phyloP scores from a whole-genome alignment of 2,888 invertebrate species.

The Sericinus montela region DNA sequence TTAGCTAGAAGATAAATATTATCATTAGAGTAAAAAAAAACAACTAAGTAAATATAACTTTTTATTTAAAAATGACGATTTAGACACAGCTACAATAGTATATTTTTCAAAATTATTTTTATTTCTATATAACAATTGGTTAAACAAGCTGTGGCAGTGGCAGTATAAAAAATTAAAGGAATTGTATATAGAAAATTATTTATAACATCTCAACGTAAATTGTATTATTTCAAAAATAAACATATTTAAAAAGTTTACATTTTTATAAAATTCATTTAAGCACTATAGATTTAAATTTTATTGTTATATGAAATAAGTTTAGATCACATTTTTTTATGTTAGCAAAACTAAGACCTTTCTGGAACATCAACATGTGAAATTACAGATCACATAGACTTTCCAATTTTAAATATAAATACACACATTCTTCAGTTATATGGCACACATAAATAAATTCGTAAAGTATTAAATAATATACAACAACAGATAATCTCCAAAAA shows the following conservation, averaged over 20 bases:
- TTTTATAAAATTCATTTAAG: no score
- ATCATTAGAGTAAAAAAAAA: slow-evolving; percentile 6
- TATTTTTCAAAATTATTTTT: slow-evolving; percentile 8
- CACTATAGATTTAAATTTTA: no score
- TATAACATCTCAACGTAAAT: neutral
- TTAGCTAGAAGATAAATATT: no score
- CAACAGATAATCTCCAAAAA: slow-evolving; percentile 14
- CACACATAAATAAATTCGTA: slow-evolving; percentile 39
- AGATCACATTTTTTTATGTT: neutral
- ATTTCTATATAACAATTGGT: slow-evolving; percentile 12
- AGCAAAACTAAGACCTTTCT: neutral
- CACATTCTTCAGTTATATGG: slow-evolving; percentile 30
- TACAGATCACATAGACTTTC: no score
- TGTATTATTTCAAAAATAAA: neutral
- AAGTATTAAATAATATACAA: slow-evolving; percentile 19
- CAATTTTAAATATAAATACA: neutral
- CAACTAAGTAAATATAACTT: slow-evolving; percentile 9
- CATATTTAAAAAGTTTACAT: no score
- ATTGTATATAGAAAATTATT: neutral
- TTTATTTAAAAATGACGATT: slow-evolving; percentile 22
- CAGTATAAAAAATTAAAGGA: neutral
- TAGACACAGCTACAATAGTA: slow-evolving; percentile 17
- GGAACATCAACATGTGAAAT: neutral
- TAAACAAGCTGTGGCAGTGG: slow-evolving; percentile 25
- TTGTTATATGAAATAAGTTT: neutral